Evolutionary conservation across 2,797 vertebrate species (phyloP).

Genomic region (Acanthurus lineatus): DNA sequence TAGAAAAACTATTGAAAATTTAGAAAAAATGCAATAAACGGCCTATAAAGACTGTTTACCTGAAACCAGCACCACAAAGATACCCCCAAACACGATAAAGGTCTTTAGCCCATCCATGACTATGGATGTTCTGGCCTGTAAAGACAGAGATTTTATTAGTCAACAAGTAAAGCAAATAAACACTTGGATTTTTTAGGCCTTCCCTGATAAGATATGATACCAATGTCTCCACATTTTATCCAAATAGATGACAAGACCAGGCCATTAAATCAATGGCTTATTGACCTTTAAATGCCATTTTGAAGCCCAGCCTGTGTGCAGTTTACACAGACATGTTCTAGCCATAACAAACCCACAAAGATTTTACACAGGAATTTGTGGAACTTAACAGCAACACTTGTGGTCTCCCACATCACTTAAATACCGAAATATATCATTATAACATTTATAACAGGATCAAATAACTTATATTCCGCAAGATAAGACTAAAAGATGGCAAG

Average conservation of each 20-base stretch:
- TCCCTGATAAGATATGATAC: background rate
- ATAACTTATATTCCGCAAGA: background rate
- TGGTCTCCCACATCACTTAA: constrained; percentile 17
- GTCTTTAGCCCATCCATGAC: constrained; percentile 86
- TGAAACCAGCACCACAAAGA: constrained; percentile 79
- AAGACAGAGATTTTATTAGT: constrained; percentile 53
- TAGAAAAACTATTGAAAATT: background rate
- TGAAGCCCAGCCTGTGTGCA: background rate
- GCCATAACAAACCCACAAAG: background rate
- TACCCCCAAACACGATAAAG: constrained; percentile 82
- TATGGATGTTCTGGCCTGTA: constrained; percentile 77
- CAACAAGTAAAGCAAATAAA: constrained; percentile 4
- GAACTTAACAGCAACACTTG: background rate
- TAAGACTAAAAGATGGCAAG: background rate
- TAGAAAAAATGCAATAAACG: background rate
- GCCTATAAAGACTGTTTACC: constrained; percentile 63
- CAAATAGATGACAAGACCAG: background rate
- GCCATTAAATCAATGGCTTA: constrained; percentile 9
- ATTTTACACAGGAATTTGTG: background rate
- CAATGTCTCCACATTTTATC: constrained; percentile 7
- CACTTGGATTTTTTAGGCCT: background rate
- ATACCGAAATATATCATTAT: background rate
- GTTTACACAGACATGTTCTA: background rate
- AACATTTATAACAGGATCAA: background rate
- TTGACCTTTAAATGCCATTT: background rate